These are phyloP conservation scores for Deroptyus accipitrinus DNA, from an alignment of 2,113 vertebrate genomes.

Conservation along the genomic window DNA sequence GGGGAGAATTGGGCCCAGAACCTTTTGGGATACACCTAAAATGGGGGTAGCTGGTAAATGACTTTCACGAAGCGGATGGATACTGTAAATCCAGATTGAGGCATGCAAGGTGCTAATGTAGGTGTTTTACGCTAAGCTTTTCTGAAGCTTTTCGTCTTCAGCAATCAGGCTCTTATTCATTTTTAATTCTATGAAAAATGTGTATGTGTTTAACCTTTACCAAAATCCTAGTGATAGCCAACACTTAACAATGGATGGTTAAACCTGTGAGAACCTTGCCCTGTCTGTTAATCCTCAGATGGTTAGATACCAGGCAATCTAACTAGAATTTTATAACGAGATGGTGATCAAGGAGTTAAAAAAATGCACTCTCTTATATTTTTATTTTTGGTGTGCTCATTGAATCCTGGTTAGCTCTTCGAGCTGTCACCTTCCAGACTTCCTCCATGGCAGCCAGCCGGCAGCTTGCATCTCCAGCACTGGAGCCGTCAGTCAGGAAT, in stretches of 20 bases:
- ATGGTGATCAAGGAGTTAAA: not conserved
- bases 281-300: not conserved
- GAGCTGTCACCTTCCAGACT: not conserved
- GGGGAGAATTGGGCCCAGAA: not conserved
- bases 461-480: not conserved
- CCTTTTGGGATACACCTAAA: not conserved
- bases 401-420: not conserved
- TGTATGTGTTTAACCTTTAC: not conserved
- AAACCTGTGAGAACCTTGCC: not conserved
- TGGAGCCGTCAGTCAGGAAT: not conserved
- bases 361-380: not conserved
- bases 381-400: not conserved
- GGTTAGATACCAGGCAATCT: not conserved
- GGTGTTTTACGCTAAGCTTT: not conserved
- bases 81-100: not conserved
- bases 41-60: too few species aligned
- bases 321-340: not conserved
- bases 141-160: not conserved
- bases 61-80: not conserved
- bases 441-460: not conserved
- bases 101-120: rapidly evolving
- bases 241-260: not conserved
- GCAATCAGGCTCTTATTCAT: not conserved
- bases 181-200: not conserved
- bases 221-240: not conserved